Evolutionary conservation across 2,888 invertebrate species (phyloP).

Genomic region (Hypomecis atomaria): DNA sequence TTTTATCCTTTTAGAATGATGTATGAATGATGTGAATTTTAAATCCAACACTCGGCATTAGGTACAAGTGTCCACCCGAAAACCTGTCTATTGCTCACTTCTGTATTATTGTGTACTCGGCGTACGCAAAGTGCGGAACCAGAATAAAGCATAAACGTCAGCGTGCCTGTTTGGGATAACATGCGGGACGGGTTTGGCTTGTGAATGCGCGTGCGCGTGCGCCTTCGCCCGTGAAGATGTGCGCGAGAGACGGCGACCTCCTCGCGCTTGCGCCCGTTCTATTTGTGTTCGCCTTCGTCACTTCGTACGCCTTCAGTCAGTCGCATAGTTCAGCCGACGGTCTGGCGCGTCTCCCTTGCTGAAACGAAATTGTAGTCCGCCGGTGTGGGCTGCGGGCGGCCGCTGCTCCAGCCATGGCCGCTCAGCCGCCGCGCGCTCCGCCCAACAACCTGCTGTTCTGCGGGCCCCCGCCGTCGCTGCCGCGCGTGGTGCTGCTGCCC

Average conservation of each 20-base stretch:
- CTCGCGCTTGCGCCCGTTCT: conserved; percentile 83
- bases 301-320: conserved; percentile 83
- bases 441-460: conserved; percentile 81
- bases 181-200: conserved; percentile 80
- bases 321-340: conserved; percentile 80
- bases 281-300: conserved; percentile 84
- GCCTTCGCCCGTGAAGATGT: conserved; percentile 83
- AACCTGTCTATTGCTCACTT: conserved; percentile 60
- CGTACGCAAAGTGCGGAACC: conserved; percentile 75
- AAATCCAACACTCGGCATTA: conserved; percentile 63
- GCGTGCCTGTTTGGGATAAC: conserved; percentile 75
- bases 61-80: conserved; percentile 76
- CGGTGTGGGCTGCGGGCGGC: conserved; percentile 72
- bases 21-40: conserved; percentile 47
- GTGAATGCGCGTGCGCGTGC: conserved; percentile 79
- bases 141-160: conserved; percentile 78
- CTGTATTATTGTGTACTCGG: conserved; percentile 53
- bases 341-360: conserved; percentile 76
- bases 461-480: conserved; percentile 66
- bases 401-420: conserved; percentile 77
- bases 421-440: conserved; percentile 79
- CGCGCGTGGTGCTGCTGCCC: conserved; percentile 16
- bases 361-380: conserved; percentile 66
- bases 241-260: conserved; percentile 84
- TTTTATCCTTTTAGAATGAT: conserved; percentile 35